Evolutionary conservation across 2,797 vertebrate species (phyloP), one percentile per base, ranked within the genome.

Genomic region (Eupleurogrammus muticus): DNA sequence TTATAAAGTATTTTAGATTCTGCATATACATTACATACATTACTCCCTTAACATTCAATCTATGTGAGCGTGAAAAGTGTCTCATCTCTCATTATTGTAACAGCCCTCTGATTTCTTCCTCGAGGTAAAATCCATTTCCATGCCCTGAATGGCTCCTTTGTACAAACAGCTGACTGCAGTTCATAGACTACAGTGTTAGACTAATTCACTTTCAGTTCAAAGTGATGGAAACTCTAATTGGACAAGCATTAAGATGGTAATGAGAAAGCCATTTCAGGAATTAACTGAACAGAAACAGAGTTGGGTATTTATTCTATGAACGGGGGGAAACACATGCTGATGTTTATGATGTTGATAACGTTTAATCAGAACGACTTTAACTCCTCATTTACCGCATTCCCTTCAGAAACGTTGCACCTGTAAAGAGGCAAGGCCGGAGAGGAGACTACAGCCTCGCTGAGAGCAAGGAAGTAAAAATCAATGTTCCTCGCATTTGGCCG

Each of bases 401-500:
- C 48, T n/a, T 67, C 23, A 78, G 65, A 77, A 65, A 64, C 42
- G 53, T 42, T 35, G 23, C 47, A 21, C 7, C 14, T 36, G 53
- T 49, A 21, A 60, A 49, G 48, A 73, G 14, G 3, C 38, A 19
- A 66, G 57, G 57, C 44, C 61, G 50, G 40, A 59, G 24, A 50
- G 48, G 53, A 47, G 47, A 55, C 46, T 70, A 58, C 72, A 70
- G 77, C 28, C 28, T 28, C 28, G 6, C 28, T 28, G 3, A 62
- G 50, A 67, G 76, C 48, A 57, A 70, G 56, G 57, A 75, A 52
- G 89, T 84, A 83, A 89, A 88, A 89, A 82, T 80, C 79, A 80
- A 77, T 82, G 78, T 85, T 75, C 72, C 85, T 77, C 55, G 17
- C 81, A 75, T 81, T 84, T 65, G 66, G 79, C 77, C 61, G 84